These are phyloP conservation scores for Clarias macrocephalus DNA, from an alignment of 2,113 vertebrate genomes.

Conservation along the genomic window DNA sequence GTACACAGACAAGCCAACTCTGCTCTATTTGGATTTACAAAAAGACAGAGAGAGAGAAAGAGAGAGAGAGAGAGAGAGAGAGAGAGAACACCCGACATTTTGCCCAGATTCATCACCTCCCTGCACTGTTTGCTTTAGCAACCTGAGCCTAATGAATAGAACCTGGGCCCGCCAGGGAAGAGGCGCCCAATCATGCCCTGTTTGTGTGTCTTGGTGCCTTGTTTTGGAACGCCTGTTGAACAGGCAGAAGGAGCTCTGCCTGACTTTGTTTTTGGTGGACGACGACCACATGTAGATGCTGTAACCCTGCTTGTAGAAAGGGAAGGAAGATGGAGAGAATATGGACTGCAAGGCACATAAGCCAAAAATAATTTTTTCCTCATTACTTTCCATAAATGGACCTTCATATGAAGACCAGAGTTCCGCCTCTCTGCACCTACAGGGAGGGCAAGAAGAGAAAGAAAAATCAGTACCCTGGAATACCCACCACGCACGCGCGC, in stretches of 20 bases:
- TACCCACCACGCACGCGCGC: too few species aligned
- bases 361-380: conserved; percentile 48
- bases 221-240: conserved; percentile 46
- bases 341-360: conserved; percentile 18
- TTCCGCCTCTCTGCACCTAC: conserved; percentile 20
- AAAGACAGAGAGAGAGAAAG: conserved; percentile 38
- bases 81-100: conserved; percentile 35
- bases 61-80: conserved; percentile 25
- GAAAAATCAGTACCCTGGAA: conserved; percentile 22
- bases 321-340: conserved; percentile 24
- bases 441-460: conserved; percentile 23
- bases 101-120: conserved; percentile 74
- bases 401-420: conserved; percentile 32
- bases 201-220: conserved; percentile 52
- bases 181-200: conserved; percentile 48
- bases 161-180: conserved; percentile 52
- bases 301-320: conserved; percentile 19
- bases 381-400: conserved; percentile 54
- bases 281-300: conserved; percentile 21
- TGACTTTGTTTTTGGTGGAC: conserved; percentile 46
- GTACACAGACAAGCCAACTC: conserved; percentile 40
- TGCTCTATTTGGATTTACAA: conserved; percentile 68
- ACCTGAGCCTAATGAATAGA: conserved; percentile 67
- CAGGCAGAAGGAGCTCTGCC: conserved; percentile 22
- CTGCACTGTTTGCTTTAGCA: conserved; percentile 76